phyloP scores from a whole-genome alignment of 2,113 vertebrate genomes.

The zebrafish (Danio rerio) region GRCz12tu NC_133191.1:31101001-31101500 shows the following conservation, averaged over 20 bases:
- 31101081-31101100: too few relatives aligned
- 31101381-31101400: neutral
- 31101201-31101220: neutral
- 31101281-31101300: neutral
- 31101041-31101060: too few relatives aligned
- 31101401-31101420: neutral
- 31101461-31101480: slow-evolving; percentile 50
- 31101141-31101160: neutral
- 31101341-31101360: slow-evolving; percentile 17
- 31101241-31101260: neutral
- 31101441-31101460: slow-evolving; percentile 16
- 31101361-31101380: slow-evolving; percentile 7
- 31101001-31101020: too few relatives aligned
- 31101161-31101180: neutral
- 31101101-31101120: neutral
- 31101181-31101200: neutral
- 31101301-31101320: slow-evolving; percentile 17
- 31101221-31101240: neutral
- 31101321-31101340: slow-evolving; percentile 33
- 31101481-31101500: slow-evolving; percentile 56
- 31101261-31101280: neutral
- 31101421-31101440: slow-evolving; percentile 30
- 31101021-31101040: too few relatives aligned
- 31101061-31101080: too few relatives aligned
- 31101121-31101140: neutral